A percentile compares a stretch with the other conserved stretches of the same genome.
Evolutionary conservation across 2,113 vertebrate genomes (phyloP).

Genomic region (Scomber scombrus): DNA sequence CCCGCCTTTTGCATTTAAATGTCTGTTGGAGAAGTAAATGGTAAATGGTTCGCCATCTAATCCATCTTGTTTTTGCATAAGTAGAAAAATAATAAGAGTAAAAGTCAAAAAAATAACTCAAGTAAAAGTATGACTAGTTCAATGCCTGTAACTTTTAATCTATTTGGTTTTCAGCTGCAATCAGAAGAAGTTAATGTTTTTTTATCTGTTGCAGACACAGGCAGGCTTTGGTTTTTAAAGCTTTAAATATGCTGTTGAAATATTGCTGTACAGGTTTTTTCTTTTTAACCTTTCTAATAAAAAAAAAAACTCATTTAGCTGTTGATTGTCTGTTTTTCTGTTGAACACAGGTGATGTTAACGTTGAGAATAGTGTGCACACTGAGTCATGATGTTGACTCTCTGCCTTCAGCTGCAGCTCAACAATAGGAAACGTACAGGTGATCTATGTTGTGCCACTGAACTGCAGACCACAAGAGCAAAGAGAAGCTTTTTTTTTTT

Average conservation of each 20-base stretch:
- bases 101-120: too few species aligned
- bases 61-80: too few species aligned
- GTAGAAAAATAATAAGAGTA: too few species aligned
- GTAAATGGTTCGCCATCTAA: too few species aligned
- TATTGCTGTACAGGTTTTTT: not conserved
- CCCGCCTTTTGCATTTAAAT: too few species aligned
- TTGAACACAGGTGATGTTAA: not conserved
- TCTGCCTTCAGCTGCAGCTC: constrained; percentile 37
- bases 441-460: not conserved
- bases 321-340: too few species aligned
- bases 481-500: rapidly evolving
- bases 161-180: too few species aligned
- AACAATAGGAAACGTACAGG: not conserved
- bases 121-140: too few species aligned
- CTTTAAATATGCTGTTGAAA: not conserved
- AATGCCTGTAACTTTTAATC: too few species aligned
- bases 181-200: not conserved
- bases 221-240: not conserved
- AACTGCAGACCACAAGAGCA: not conserved
- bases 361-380: not conserved
- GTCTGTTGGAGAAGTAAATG: too few species aligned
- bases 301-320: not conserved
- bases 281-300: not conserved
- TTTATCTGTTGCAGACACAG: not conserved
- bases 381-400: constrained; percentile 20